These are phyloP conservation scores for Eremophila alpestris DNA, from an alignment of 2,797 vertebrate genomes.

Conservation along the genomic window DNA sequence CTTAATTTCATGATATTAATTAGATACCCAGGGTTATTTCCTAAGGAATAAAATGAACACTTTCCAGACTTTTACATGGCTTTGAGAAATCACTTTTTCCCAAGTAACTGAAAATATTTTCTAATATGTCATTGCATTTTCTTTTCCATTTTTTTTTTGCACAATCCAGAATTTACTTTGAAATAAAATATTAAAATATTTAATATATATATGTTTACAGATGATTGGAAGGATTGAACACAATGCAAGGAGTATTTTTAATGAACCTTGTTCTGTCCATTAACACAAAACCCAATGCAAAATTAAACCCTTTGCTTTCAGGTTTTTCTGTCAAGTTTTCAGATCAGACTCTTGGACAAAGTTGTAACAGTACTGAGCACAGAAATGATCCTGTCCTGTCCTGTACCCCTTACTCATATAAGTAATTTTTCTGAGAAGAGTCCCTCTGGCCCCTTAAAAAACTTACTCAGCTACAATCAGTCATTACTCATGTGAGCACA, in stretches of 20 bases:
- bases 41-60: conserved; percentile 66
- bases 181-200: not conserved
- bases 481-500: not conserved
- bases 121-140: not conserved
- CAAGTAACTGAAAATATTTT: not conserved
- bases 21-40: conserved; percentile 68
- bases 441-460: not conserved
- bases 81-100: conserved; percentile 50
- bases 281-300: not conserved
- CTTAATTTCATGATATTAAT: conserved; percentile 73
- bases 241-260: not conserved
- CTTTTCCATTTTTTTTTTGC: not conserved
- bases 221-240: not conserved
- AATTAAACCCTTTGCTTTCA: not conserved
- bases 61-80: conserved; percentile 53
- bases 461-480: not conserved
- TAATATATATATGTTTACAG: not conserved
- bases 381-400: not conserved
- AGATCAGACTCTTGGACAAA: not conserved
- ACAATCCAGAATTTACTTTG: not conserved
- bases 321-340: not conserved
- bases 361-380: not conserved
- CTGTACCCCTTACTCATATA: not conserved
- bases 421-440: not conserved
- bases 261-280: not conserved